phyloP scores from a whole-genome alignment of 2,113 vertebrate species.

The Centropus unirufus region DNA sequence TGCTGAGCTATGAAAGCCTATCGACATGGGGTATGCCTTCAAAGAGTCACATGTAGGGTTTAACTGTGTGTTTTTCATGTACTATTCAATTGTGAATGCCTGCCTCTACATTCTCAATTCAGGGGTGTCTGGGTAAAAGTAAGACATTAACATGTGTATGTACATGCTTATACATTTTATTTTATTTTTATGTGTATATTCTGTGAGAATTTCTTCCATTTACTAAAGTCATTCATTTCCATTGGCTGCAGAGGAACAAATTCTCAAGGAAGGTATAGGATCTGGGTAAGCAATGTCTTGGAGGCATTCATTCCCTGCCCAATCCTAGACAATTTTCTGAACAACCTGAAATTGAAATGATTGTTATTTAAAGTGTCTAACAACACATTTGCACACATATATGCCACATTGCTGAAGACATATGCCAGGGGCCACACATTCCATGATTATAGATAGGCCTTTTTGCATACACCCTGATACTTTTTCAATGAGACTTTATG shows the following conservation, averaged over 20 bases:
- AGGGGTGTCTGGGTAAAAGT: background rate
- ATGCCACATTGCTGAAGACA: background rate
- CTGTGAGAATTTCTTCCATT: background rate
- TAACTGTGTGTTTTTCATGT: background rate
- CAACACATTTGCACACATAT: background rate
- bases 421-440: background rate
- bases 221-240: background rate
- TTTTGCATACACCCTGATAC: background rate
- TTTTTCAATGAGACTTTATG: background rate
- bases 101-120: background rate
- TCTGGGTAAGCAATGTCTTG: background rate
- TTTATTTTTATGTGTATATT: background rate
- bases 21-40: background rate
- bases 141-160: background rate
- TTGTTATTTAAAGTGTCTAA: background rate
- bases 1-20: conserved; percentile 22
- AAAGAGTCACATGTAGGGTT: background rate
- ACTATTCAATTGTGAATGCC: background rate
- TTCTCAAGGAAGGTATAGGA: background rate
- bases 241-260: background rate
- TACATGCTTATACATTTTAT: background rate
- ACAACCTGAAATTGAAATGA: background rate
- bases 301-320: background rate
- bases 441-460: background rate
- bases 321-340: background rate